These are phyloP conservation scores for Clupea harengus DNA, from an alignment of 2,113 vertebrate genomes.

Conservation along the genomic window DNA sequence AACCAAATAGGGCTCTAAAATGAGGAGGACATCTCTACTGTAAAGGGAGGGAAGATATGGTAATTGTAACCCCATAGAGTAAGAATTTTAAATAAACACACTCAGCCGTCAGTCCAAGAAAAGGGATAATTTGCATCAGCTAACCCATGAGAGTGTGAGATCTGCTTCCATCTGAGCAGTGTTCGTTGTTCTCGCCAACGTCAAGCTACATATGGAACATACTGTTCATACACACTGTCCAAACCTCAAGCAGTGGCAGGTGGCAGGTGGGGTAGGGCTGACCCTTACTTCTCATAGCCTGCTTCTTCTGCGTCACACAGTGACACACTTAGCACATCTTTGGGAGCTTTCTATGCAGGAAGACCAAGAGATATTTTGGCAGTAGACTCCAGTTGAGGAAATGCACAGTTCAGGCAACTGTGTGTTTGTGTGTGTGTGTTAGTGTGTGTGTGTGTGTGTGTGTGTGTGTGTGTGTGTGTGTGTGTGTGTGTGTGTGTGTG, in stretches of 20 bases:
- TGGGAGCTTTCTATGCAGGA: not conserved
- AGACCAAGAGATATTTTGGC: not conserved
- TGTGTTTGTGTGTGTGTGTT: no score
- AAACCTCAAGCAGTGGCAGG: no score
- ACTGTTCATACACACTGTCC: not conserved
- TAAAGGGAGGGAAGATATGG: not conserved
- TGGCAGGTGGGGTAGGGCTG: not conserved
- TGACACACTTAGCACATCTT: no score
- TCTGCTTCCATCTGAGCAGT: no score
- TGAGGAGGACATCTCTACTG: not conserved
- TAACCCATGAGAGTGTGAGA: not conserved
- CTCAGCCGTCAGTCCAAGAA: not conserved
- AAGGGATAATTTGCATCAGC: not conserved
- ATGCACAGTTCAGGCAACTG: not conserved
- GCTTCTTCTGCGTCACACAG: not conserved
- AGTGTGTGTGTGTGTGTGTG: not conserved
- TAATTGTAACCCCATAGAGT: not conserved
- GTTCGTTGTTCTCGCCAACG: no score
- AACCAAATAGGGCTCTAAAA: no score
- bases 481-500: no score
- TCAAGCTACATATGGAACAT: no score
- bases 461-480: not conserved
- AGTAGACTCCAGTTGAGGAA: not conserved
- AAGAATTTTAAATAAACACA: not conserved
- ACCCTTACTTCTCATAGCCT: not conserved